These are phyloP conservation scores for Brenthis daphne DNA, from an alignment of 2,888 invertebrate genomes.

Conservation along the genomic window DNA sequence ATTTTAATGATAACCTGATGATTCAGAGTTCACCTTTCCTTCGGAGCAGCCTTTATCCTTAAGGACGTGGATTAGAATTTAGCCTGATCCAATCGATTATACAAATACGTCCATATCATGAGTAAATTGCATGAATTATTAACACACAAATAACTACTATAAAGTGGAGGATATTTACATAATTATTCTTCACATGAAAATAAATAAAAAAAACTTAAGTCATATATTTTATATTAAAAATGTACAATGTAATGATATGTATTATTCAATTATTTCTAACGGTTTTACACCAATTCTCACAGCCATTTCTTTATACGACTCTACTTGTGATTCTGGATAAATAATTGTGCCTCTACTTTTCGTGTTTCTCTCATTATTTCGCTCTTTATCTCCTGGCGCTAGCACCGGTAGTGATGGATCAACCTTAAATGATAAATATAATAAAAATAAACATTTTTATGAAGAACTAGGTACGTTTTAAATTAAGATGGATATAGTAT, in stretches of 20 bases:
- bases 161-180: too few species aligned
- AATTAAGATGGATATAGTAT: too few species aligned
- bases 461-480: too few species aligned
- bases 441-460: neutral
- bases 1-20: too few species aligned
- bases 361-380: constrained; percentile 84
- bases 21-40: too few species aligned
- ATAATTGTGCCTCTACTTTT: constrained; percentile 87
- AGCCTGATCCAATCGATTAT: too few species aligned
- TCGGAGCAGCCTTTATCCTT: too few species aligned
- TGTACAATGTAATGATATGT: constrained; percentile 3
- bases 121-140: too few species aligned
- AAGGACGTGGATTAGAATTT: too few species aligned
- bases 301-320: constrained; percentile 83
- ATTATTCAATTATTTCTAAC: constrained; percentile 45
- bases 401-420: constrained; percentile 86
- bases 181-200: neutral
- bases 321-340: constrained; percentile 90
- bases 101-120: too few species aligned
- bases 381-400: constrained; percentile 94
- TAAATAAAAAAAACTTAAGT: neutral
- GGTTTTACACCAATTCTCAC: constrained; percentile 78
- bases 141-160: too few species aligned
- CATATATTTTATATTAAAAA: neutral
- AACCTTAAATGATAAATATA: constrained; percentile 60